These are phyloP conservation scores for Drosophila navojoa DNA, from an alignment of 1,140 invertebrate genomes.

Conservation along the genomic window DNA sequence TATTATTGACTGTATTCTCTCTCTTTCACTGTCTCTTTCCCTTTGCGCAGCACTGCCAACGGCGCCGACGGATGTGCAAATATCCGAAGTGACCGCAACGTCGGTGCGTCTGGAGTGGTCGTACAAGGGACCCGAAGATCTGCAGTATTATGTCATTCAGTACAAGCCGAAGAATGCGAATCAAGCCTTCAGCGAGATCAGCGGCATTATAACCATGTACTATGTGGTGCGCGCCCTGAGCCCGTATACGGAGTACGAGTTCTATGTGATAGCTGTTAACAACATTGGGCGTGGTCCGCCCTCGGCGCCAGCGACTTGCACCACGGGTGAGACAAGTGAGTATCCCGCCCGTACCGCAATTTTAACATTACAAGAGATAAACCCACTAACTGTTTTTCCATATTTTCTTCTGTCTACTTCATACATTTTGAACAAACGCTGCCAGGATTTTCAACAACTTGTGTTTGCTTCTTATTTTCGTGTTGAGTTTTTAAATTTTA, in stretches of 20 bases:
- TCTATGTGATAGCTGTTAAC: conserved; percentile 97
- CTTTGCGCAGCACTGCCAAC: conserved; percentile 88
- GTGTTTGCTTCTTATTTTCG: conserved; percentile 7
- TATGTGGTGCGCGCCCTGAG: conserved; percentile 94
- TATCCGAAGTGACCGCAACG: conserved; percentile 96
- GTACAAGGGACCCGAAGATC: conserved; percentile 92
- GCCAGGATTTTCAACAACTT: conserved; percentile 23
- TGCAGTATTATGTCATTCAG: conserved; percentile 97
- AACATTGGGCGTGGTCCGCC: conserved; percentile 95
- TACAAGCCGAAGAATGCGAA: conserved; percentile 96
- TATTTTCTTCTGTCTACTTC: not conserved
- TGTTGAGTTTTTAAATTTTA: conserved; percentile 18
- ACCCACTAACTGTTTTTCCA: conserved; percentile 33
- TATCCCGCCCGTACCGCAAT: conserved; percentile 50
- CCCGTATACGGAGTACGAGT: conserved; percentile 98
- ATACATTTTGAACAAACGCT: conserved; percentile 11
- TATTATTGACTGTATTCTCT: not conserved
- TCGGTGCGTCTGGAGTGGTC: conserved; percentile 96
- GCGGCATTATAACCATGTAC: conserved; percentile 95
- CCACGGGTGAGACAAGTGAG: conserved; percentile 98
- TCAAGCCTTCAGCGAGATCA: conserved; percentile 93
- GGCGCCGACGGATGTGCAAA: conserved; percentile 93
- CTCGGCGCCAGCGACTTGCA: conserved; percentile 93
- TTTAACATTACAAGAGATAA: conserved; percentile 4
- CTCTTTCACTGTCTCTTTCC: not conserved